phyloP scores from a whole-genome alignment of 1,140 invertebrate genomes.

The Rhopalosiphum padi region DNA sequence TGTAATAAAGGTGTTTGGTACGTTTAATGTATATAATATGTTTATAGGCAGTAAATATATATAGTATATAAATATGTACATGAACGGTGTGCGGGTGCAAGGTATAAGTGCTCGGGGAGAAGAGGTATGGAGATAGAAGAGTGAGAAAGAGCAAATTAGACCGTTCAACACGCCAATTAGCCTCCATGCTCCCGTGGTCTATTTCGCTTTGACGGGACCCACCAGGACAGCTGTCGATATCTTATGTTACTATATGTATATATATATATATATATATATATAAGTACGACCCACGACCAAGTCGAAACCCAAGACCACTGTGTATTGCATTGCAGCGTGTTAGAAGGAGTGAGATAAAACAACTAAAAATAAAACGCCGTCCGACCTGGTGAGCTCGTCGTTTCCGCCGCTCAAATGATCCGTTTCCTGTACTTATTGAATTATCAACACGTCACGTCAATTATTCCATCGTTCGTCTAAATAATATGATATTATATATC shows the following conservation, averaged over 20 bases:
- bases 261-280: background rate
- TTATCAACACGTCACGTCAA: slow-evolving; percentile 54
- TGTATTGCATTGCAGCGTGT: background rate
- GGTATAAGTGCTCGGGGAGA: background rate
- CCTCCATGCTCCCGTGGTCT: slow-evolving; percentile 43
- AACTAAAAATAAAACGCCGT: background rate
- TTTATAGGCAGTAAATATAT: background rate
- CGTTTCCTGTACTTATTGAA: slow-evolving; percentile 53
- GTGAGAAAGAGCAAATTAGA: background rate
- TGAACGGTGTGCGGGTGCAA: background rate
- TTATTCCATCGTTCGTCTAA: slow-evolving; percentile 14
- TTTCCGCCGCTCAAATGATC: slow-evolving; percentile 46
- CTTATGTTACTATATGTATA: background rate
- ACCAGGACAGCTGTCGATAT: slow-evolving; percentile 37
- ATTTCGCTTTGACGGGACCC: background rate
- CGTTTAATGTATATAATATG: background rate
- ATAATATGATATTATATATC: background rate
- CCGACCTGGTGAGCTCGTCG: background rate
- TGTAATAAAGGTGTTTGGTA: too few relatives aligned
- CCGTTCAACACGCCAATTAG: slow-evolving; percentile 48
- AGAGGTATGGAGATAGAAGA: background rate
- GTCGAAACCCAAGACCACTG: background rate
- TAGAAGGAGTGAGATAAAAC: background rate
- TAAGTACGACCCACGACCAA: background rate
- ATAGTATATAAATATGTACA: background rate